These are phyloP conservation scores for Dascillus cervinus DNA, from an alignment of 2,888 invertebrate species.

Conservation along the genomic window DNA sequence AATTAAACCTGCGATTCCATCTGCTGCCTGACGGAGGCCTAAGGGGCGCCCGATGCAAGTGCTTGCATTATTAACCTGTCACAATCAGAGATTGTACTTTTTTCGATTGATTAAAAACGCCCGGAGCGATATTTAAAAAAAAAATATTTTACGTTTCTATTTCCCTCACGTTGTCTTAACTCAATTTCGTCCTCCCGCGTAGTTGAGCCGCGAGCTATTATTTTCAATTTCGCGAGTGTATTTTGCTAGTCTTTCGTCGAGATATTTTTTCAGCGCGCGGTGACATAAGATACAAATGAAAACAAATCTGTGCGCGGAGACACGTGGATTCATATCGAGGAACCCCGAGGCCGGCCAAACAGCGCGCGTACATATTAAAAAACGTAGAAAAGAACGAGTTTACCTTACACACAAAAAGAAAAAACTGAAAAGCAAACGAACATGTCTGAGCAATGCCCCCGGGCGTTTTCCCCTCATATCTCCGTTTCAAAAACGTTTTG, in stretches of 20 bases:
- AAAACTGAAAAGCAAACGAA: constrained; percentile 11
- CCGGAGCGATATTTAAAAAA: constrained; percentile 10
- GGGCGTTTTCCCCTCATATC: no score
- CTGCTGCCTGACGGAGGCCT: no score
- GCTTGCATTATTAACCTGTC: constrained; percentile 13
- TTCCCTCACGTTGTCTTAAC: constrained; percentile 32
- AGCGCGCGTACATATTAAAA: constrained; percentile 14
- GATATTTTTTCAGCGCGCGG: constrained; percentile 19
- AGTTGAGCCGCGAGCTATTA: constrained; percentile 30
- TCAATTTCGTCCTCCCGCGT: constrained; percentile 30
- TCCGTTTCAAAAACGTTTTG: no score
- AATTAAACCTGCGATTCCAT: no score
- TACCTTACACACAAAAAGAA: constrained; percentile 12
- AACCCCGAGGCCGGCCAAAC: constrained; percentile 14
- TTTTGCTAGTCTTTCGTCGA: constrained; percentile 23
- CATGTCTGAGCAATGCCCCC: no score
- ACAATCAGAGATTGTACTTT: constrained; percentile 10
- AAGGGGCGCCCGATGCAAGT: constrained; percentile 9
- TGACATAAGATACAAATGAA: constrained; percentile 22
- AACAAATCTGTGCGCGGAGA: constrained; percentile 22
- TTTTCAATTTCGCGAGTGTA: constrained; percentile 34
- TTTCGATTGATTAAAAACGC: constrained; percentile 8
- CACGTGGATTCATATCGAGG: constrained; percentile 14
- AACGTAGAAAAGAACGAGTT: constrained; percentile 9
- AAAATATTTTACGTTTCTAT: constrained; percentile 24